Evolutionary conservation across 2,888 invertebrate genomes (phyloP), one percentile per base, ranked within the genome.

Genomic region (Orthonevra nobilis): DNA sequence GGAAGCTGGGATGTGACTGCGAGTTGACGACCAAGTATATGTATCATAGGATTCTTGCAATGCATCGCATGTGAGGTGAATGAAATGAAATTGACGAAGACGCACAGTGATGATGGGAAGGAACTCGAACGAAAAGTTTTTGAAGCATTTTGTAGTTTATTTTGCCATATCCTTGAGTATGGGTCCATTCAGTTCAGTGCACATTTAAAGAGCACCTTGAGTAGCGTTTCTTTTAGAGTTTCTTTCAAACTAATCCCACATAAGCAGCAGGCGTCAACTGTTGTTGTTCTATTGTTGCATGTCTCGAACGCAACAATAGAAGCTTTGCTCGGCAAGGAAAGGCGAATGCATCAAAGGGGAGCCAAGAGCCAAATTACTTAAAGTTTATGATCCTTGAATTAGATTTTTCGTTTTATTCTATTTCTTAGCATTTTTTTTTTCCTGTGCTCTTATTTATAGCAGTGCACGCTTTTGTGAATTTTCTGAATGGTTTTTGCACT

Each of bases 331-430:
- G n/a, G 15, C n/a, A 40, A 56, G 12, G 46, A 38, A 40, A 5
- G 32, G 26, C 30, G 6, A 12, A 46, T 6, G 19, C 3, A 23
- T 23, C 23, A 23, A 23, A 23, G 5, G 23, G 23, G 5, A 23
- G 23, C 3, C 23, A 23, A 23, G 48, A 64, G 26, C 36, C 42
- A 60, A 77, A 64, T 60, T 77, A 72, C 77, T 60, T 60, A 66
- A 72, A 72, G 60, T 77, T 77, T 77, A 77, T 72, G 77, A 72
- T 72, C 72, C 77, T 77, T 77, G 77, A 77, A 72, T 77, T 42
- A 44, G 40, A 60, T 70, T 64, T 63, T 15, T 14, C 56, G 69
- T 60, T 14, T 77, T 60, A 23, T 60, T 44, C 15, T 32, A 19
- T 30, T 54, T 61, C 14, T 7, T 36, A 6, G 7, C 19, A 30